Conservation (phyloP, 2,888 invertebrate genomes). For the Tetropium fuscum region DNA sequence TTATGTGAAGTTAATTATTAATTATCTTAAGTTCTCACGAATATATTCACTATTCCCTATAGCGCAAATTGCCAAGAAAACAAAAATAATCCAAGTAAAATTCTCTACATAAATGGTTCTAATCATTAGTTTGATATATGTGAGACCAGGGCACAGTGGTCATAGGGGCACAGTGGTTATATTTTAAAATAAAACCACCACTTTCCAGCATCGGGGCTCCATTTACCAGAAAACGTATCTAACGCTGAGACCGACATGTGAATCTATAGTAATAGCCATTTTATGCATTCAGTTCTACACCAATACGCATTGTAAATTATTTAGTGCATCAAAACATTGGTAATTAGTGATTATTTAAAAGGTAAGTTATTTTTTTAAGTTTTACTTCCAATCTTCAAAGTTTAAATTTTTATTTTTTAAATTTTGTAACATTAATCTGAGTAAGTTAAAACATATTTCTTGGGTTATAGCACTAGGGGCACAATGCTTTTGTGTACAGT, state of each 20-base stretch:
- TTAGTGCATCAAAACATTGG: not conserved
- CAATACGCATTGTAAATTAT: conserved; percentile 3
- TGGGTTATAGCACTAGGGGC: not conserved
- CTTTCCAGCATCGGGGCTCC: not conserved
- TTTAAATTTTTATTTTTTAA: conserved; percentile 1
- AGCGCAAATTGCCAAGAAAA: too few relatives aligned
- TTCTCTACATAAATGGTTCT: too few relatives aligned
- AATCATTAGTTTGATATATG: too few relatives aligned
- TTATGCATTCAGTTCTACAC: conserved; percentile 2
- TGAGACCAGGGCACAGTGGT: too few relatives aligned
- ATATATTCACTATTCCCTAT: too few relatives aligned
- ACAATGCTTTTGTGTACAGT: not conserved
- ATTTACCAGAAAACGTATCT: not conserved
- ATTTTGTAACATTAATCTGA: conserved; percentile 1
- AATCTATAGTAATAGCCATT: not conserved
- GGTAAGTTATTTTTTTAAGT: not conserved
- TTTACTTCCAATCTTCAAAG: not conserved
- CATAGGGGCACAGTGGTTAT: too few relatives aligned
- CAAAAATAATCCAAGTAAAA: too few relatives aligned
- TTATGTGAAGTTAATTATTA: too few relatives aligned
- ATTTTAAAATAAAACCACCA: too few relatives aligned
- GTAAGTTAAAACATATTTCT: not conserved
- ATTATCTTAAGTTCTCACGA: too few relatives aligned
- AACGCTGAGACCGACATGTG: not conserved
- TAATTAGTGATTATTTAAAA: conserved; percentile 1